These are phyloP conservation scores for Falco naumanni DNA, from an alignment of 2,797 vertebrate species.

Conservation along the genomic window DNA sequence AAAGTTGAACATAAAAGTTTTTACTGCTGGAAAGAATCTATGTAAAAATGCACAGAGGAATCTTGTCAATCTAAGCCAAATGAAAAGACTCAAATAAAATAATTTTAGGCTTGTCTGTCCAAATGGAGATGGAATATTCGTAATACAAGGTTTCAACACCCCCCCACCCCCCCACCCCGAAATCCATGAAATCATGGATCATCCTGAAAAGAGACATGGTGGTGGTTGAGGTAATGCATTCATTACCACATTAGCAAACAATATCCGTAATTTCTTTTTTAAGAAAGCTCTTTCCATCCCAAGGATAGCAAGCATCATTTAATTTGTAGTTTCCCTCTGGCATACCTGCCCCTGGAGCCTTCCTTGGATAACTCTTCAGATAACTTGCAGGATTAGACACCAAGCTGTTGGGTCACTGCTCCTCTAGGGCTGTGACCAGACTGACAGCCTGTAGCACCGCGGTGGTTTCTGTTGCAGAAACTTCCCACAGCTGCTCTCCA, in stretches of 20 bases:
- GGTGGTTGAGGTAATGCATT: neutral
- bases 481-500: neutral
- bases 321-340: neutral
- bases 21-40: neutral
- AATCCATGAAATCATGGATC: neutral
- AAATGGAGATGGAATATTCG: neutral
- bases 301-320: neutral
- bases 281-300: neutral
- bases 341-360: neutral
- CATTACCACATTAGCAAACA: neutral
- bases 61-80: neutral
- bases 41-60: neutral
- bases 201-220: neutral
- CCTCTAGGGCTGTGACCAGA: neutral
- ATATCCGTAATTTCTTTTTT: neutral
- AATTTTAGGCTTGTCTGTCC: neutral
- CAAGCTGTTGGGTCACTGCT: neutral
- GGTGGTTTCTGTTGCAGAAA: neutral
- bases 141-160: neutral
- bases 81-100: neutral
- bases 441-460: neutral
- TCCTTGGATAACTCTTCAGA: neutral
- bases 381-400: neutral
- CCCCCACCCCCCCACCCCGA: accelerated
- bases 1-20: neutral